A percentile compares a stretch with the other conserved stretches of the same genome.
phyloP scores from a whole-genome alignment of 2,888 invertebrate species.

The Ellobium chinense region DNA sequence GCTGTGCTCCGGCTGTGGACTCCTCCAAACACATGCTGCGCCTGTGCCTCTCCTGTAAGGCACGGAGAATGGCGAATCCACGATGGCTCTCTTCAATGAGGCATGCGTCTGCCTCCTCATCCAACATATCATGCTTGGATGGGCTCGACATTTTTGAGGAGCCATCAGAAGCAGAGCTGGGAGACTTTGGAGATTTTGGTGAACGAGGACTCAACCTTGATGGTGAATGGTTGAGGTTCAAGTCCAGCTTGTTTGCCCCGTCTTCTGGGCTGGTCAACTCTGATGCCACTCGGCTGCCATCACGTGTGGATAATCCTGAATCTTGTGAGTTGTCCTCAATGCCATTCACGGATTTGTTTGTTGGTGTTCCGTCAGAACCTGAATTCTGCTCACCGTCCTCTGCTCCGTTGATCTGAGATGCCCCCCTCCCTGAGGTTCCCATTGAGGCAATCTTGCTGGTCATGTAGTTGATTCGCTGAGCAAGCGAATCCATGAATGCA shows the following conservation, averaged over 20 bases:
- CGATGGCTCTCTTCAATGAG: slow-evolving; percentile 41
- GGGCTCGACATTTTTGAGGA: slow-evolving; percentile 33
- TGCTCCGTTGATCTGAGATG: neutral
- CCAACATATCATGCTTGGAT: slow-evolving; percentile 15
- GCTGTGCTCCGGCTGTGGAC: neutral
- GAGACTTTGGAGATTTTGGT: slow-evolving; percentile 16
- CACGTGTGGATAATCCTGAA: slow-evolving; percentile 36
- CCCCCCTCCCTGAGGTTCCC: neutral
- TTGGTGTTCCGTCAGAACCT: neutral
- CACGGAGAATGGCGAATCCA: slow-evolving; percentile 35
- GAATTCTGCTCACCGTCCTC: neutral
- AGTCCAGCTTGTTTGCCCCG: neutral
- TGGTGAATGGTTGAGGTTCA: neutral
- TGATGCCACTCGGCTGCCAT: slow-evolving; percentile 16
- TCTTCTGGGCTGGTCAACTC: slow-evolving; percentile 37
- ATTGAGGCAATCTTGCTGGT: slow-evolving; percentile 40
- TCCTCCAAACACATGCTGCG: slow-evolving; percentile 42
- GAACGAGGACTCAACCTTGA: neutral
- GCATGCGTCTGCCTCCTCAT: slow-evolving; percentile 28
- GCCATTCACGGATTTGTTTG: neutral
- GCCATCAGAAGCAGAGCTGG: neutral
- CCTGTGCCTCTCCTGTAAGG: slow-evolving; percentile 41
- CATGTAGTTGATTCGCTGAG: slow-evolving; percentile 45
- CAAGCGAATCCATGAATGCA: slow-evolving; percentile 46
- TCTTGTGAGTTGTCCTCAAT: slow-evolving; percentile 23